Evolutionary conservation across 2,113 vertebrate genomes (phyloP).

Genomic region (Silurus meridionalis): DNA sequence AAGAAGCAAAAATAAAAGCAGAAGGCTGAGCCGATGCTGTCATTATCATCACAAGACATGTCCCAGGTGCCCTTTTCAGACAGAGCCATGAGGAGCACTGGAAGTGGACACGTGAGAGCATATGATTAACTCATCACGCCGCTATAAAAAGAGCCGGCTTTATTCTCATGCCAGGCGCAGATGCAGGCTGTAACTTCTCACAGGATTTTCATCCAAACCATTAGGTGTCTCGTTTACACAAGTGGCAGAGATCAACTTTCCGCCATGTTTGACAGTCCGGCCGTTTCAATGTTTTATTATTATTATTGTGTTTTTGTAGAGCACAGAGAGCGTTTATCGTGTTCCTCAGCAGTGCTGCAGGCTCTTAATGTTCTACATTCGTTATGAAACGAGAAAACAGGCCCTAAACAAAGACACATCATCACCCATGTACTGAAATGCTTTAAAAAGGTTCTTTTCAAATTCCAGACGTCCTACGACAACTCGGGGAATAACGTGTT

Average conservation of each 20-base stretch:
- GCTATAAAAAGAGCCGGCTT: slow-evolving; percentile 51
- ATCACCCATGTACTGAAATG: slow-evolving; percentile 20
- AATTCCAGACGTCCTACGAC: slow-evolving; percentile 28
- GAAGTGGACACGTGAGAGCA: slow-evolving; percentile 55
- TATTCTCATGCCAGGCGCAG: slow-evolving; percentile 50
- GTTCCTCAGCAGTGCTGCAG: not conserved
- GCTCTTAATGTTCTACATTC: slow-evolving; percentile 19
- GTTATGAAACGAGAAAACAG: slow-evolving; percentile 26
- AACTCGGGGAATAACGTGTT: not conserved
- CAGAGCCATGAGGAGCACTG: slow-evolving; percentile 39
- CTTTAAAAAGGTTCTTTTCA: slow-evolving; percentile 24
- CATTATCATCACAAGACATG: slow-evolving; percentile 52
- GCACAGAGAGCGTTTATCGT: slow-evolving; percentile 33
- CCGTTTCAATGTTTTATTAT: slow-evolving; percentile 15
- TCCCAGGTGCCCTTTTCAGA: slow-evolving; percentile 58
- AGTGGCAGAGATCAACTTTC: slow-evolving; percentile 40
- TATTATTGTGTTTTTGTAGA: slow-evolving; percentile 1
- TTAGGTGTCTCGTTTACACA: slow-evolving; percentile 47
- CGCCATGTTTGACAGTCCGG: not conserved
- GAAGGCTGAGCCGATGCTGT: slow-evolving; percentile 36
- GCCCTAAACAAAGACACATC: slow-evolving; percentile 15
- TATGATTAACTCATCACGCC: slow-evolving; percentile 56
- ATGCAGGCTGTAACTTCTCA: slow-evolving; percentile 40
- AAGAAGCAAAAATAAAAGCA: slow-evolving; percentile 25
- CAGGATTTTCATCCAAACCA: slow-evolving; percentile 32